Evolutionary conservation across 2,113 vertebrate species (phyloP).

Genomic region (Laticauda laticaudata): DNA sequence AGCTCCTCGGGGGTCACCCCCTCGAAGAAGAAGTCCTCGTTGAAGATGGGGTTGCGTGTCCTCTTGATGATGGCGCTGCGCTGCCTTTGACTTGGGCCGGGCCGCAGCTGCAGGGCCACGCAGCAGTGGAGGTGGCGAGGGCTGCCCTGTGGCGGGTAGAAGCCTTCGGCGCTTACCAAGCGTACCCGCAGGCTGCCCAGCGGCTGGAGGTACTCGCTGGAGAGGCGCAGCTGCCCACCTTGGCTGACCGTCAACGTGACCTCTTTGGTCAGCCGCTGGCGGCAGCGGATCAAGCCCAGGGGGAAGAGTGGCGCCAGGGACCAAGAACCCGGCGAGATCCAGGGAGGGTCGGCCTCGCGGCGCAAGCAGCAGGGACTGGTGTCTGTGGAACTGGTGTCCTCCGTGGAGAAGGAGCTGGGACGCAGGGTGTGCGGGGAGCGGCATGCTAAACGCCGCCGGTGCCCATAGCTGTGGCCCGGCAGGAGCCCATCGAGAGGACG

Average conservation of each 20-base stretch:
- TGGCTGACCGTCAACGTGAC: constrained; percentile 51
- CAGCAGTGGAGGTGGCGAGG: constrained; percentile 55
- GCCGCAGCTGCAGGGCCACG: constrained; percentile 47
- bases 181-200: constrained; percentile 57
- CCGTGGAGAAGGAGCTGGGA: constrained; percentile 13
- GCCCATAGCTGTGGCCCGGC: background rate
- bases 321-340: background rate
- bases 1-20: constrained; percentile 49
- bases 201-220: constrained; percentile 51
- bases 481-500: background rate
- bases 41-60: constrained; percentile 68
- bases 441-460: background rate
- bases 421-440: background rate
- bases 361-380: constrained; percentile 46
- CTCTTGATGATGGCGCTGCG: constrained; percentile 58
- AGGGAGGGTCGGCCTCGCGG: background rate
- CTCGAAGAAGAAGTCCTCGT: constrained; percentile 72
- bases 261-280: constrained; percentile 52
- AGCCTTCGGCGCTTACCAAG: constrained; percentile 63
- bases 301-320: constrained; percentile 53
- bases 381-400: constrained; percentile 15
- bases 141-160: constrained; percentile 36
- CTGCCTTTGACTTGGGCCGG: constrained; percentile 44
- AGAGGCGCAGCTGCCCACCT: constrained; percentile 59
- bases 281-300: constrained; percentile 46